Evolutionary conservation across 1,140 invertebrate species (phyloP), one percentile per base, ranked within the genome.

Genomic region (Ceratina japonica): DNA sequence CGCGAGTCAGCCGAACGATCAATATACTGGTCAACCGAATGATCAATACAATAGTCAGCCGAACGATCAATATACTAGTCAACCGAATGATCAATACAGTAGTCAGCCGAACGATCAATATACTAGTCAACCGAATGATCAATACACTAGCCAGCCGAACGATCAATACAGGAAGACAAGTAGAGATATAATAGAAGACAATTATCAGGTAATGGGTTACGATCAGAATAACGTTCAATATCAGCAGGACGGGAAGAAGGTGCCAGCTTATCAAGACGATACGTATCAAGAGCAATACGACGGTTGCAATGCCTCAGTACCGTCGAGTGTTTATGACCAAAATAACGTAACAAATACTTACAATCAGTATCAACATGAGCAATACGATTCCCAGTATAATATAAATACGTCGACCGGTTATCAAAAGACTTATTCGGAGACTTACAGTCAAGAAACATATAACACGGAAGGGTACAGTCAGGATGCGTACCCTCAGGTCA

Each of bases 361-460:
- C 58, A 85, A 89, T 75, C 86, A 89, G 37, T 89, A 88, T 80
- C 77, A 86, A 10, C 75, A 86, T 31, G 79, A 90, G 59, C 63
- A 87, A 52, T 89, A 89, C 72, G 87, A 91, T 61, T 88, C 89
- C 7, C 85, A 90, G 74, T 91, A 90, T 52, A 89, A 88, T 73
- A 87, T 89, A 61, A 89, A 86, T 69, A 83, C 88, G 64, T 81
- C 90, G 44, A 85, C 85, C 1, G 87, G 70, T 76, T 91, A 89
- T 75, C 68, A 86, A 27, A 83, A 89, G 7, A 68, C 58, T 59
- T 87, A 91, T 75, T 88, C 87, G 54, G 79, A 86, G 7, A 83
- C 87, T 4, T 86, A 87, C 58, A 82, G 72, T 22, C 83, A 88
- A 44, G 86, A 85, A 18, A 86, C 79, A 3, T 88, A 87, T 31